phyloP scores from a whole-genome alignment of 1,140 invertebrate species.

The Drosophila pallidifrons region DNA sequence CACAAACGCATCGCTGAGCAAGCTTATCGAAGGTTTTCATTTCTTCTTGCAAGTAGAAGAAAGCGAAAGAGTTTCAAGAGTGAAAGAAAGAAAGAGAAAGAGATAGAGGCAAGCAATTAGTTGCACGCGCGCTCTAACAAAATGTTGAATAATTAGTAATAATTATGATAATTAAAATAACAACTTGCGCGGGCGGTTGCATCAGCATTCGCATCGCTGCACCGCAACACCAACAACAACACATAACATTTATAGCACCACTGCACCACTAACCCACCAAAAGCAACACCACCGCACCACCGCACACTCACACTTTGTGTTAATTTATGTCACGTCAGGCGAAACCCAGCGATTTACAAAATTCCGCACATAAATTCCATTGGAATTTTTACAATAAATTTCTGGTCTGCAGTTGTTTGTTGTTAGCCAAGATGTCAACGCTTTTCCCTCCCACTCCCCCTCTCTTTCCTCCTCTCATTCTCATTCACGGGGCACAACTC shows the following conservation, averaged over 20 bases:
- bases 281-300: conserved; percentile 43
- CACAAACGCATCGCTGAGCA: conserved; percentile 54
- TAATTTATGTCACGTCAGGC: conserved; percentile 72
- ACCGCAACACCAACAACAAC: conserved; percentile 45
- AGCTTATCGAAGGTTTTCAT: conserved; percentile 35
- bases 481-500: conserved; percentile 5
- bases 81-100: conserved; percentile 20
- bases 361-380: conserved; percentile 75
- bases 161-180: conserved; percentile 70
- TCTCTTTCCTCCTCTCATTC: conserved; percentile 27
- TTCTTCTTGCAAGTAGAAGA: conserved; percentile 45
- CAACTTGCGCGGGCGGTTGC: conserved; percentile 70
- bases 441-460: conserved; percentile 33
- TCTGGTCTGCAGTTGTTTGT: conserved; percentile 60
- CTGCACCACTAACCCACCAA: conserved; percentile 56
- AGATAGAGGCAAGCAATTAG: conserved; percentile 52
- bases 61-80: conserved; percentile 42
- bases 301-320: conserved; percentile 21
- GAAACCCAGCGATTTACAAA: conserved; percentile 49
- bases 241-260: conserved; percentile 2
- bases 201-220: conserved; percentile 58
- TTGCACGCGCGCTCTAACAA: conserved; percentile 70
- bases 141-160: conserved; percentile 78
- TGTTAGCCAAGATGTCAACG: conserved; percentile 71
- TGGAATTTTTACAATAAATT: conserved; percentile 75